Evolutionary conservation across 2,113 vertebrate genomes (phyloP).

Genomic region (Oreotrochilus melanogaster): DNA sequence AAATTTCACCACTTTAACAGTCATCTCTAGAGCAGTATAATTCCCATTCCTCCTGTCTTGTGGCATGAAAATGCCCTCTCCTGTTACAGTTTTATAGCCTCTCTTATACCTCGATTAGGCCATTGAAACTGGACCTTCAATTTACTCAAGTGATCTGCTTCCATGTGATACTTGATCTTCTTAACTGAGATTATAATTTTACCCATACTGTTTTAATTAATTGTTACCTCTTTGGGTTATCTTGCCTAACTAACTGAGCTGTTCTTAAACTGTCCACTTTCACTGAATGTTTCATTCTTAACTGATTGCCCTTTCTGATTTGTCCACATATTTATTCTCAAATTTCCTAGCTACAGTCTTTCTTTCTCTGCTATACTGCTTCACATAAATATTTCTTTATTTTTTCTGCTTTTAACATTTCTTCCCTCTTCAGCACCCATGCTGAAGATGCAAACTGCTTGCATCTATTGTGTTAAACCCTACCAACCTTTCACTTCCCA

Average conservation of each 20-base stretch:
- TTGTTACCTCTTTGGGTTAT: background rate
- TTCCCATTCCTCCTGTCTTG: background rate
- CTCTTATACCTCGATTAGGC: background rate
- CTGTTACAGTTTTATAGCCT: background rate
- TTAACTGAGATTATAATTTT: background rate
- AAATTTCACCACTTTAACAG: constrained; percentile 27
- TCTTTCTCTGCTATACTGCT: background rate
- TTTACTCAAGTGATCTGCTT: background rate
- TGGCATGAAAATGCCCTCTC: background rate
- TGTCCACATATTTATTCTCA: background rate
- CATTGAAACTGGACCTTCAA: background rate
- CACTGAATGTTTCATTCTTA: background rate
- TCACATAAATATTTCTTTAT: background rate
- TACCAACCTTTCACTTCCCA: background rate
- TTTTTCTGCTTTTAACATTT: background rate
- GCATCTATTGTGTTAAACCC: background rate
- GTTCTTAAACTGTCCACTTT: background rate
- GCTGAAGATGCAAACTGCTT: background rate
- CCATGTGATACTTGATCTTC: background rate
- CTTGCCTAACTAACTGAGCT: background rate
- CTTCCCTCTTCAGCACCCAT: background rate
- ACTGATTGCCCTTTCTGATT: background rate
- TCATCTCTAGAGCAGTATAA: constrained; percentile 7
- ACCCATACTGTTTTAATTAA: background rate
- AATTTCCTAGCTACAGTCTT: background rate